A percentile compares a stretch with the other conserved stretches of the same genome.
These are phyloP conservation scores for Lottia scabra DNA, from an alignment of 2,888 invertebrate species.

Conservation along the genomic window DNA sequence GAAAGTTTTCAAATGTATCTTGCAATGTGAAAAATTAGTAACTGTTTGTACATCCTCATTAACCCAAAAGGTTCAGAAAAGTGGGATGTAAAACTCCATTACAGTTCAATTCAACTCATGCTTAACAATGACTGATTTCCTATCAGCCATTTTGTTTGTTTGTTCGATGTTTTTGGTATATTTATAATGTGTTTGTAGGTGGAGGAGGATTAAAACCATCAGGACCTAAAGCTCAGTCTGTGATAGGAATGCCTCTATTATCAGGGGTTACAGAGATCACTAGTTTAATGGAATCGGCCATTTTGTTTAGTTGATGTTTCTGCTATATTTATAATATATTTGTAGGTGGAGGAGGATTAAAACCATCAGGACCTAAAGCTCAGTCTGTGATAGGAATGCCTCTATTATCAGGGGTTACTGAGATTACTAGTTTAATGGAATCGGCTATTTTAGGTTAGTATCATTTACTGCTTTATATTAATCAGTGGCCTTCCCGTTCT, in stretches of 20 bases:
- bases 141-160: background rate
- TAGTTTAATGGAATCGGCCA: too few relatives aligned
- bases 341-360: constrained; percentile 59
- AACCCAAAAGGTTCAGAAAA: too few relatives aligned
- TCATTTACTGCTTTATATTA: background rate
- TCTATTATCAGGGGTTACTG: constrained; percentile 50
- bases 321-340: constrained; percentile 7
- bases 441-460: constrained; percentile 54
- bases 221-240: constrained; percentile 45
- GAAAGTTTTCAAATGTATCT: too few relatives aligned
- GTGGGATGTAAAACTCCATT: too few relatives aligned
- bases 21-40: too few relatives aligned
- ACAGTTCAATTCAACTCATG: too few relatives aligned
- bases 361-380: constrained; percentile 42
- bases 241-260: constrained; percentile 43
- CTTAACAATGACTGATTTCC: too few relatives aligned
- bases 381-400: constrained; percentile 42
- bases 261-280: constrained; percentile 44
- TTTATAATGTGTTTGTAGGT: constrained; percentile 37
- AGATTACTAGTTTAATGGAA: constrained; percentile 50
- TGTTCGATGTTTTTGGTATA: background rate
- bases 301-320: background rate
- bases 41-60: too few relatives aligned
- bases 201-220: constrained; percentile 54
- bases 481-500: too few relatives aligned